Base-by-base conservation (phyloP, 2,888 invertebrate species). In the Pristionchus entomophagus region DNA sequence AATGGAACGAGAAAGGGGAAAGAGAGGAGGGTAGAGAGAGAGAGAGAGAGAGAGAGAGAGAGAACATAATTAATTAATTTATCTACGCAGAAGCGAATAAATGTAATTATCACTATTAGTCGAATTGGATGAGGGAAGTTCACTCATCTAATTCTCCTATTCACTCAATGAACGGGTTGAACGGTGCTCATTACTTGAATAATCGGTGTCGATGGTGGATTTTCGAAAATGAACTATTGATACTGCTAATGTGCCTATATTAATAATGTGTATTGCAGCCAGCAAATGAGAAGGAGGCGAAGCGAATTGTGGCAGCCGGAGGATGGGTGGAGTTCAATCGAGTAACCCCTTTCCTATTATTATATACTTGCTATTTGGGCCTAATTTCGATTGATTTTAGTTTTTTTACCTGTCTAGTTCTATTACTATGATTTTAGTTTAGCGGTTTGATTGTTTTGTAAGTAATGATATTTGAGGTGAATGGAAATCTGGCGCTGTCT, bases 311-410 rank as follows among this genome's bases (percentile, higher is more conserved):
- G 53, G 97, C 97, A 0, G 99, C 98, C 53, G 99, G 99, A 6
- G 99, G 99, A 82, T 99, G 97, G 96, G 98, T 99, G 1, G 97
- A 98, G 94, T 96, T 97, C 91, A 98, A 98, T 86, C 87, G 81
- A 35, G 84, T 84, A 14, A 8, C 59, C 49, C n/a, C 14, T 22
- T 6, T 41, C 38, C 17, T 41, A n/a, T n/a, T n/a, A n/a, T n/a
- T n/a, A n/a, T n/a, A n/a, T n/a, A n/a, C n/a, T n/a, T n/a, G n/a
- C n/a, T n/a, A n/a, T n/a, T n/a, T n/a, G n/a, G n/a, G n/a, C n/a
- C n/a, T n/a, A n/a, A n/a, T n/a, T n/a, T n/a, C n/a, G n/a, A n/a
- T n/a, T n/a, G n/a, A n/a, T n/a, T n/a, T n/a, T n/a, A n/a, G n/a
- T n/a, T n/a, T n/a, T n/a, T n/a, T n/a, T n/a, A n/a, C n/a, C n/a